phyloP scores from a whole-genome alignment of 2,113 vertebrate genomes.

The Corythoichthys intestinalis region DNA sequence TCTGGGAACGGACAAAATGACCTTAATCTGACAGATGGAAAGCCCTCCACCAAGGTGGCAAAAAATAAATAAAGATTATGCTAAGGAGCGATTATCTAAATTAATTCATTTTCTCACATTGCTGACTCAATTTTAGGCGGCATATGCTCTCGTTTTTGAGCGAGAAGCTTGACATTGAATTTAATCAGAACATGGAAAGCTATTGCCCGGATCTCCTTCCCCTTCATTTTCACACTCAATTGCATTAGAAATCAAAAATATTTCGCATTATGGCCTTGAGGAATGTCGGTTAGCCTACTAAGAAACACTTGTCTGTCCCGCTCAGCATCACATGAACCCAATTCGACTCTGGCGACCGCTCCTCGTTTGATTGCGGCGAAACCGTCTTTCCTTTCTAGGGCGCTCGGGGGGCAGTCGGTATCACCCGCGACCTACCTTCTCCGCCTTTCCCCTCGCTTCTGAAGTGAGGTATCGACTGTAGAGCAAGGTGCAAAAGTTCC shows the following conservation, averaged over 20 bases:
- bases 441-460: constrained; percentile 5
- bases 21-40: background rate
- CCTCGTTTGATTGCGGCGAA: constrained; percentile 19
- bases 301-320: constrained; percentile 28
- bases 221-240: constrained; percentile 58
- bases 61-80: background rate
- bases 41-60: background rate
- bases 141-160: background rate
- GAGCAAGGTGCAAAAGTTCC: constrained; percentile 20
- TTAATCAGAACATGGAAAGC: constrained; percentile 11
- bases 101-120: background rate
- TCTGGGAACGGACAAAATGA: background rate
- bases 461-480: constrained; percentile 13
- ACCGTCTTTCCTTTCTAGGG: constrained; percentile 15
- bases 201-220: constrained; percentile 23
- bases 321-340: constrained; percentile 27
- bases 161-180: background rate
- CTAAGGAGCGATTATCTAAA: background rate
- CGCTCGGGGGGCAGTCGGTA: constrained; percentile 18
- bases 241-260: constrained; percentile 37
- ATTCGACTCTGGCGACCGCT: constrained; percentile 16
- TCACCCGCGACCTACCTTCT: background rate
- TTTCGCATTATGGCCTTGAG: constrained; percentile 23
- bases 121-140: background rate
- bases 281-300: constrained; percentile 12